Base-by-base conservation (phyloP, 2,797 vertebrate species). In the Poeciliopsis infans region DNA sequence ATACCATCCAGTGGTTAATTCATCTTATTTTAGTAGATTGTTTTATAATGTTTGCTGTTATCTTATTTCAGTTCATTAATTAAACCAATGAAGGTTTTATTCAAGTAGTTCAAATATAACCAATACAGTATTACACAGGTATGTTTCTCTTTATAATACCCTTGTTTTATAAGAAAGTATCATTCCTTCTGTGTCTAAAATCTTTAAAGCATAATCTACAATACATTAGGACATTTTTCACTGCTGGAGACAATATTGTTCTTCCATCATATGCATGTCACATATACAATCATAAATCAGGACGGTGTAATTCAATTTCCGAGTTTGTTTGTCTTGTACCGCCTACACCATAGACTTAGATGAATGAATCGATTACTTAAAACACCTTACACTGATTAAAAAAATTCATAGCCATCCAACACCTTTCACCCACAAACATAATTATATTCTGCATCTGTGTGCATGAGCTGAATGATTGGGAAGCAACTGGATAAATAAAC, bases 61-160 rank as follows among this genome's bases (percentile, higher is more conserved):
- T 88, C 77, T 82, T 76, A 84, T 88, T 89, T 82, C 82, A 84
- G 76, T 88, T 82, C 76, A 86, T 85, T 66, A 87, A 89, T 86
- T 89, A 2, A 70, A 83, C 82, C 70, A 31, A 53, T 61, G 43
- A 59, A 72, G 51, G 73, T 80, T 70, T 82, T 88, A 90, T 87
- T 81, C 72, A 86, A 81, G 72, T 41, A 64, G 70, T 8, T 45
- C 1, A 7, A 61, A 74, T n/a, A 18, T 28, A 89, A 90, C 91
- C 88, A 92, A 88, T 91, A 88, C 20, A 45, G 39, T 55, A 79
- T 80, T 81, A 76, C 82, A 79, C 68, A 79, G 80, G 45, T 75
- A 49, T 36, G 23, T 76, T 79, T 83, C 66, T 84, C 70, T 59
- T 83, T 51, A 59, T 80, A 70, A 81, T 80, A 80, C 59, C 20